These are phyloP conservation scores for Meleagris gallopavo DNA, from an alignment of 2,113 vertebrate genomes.

Conservation along the genomic window DNA sequence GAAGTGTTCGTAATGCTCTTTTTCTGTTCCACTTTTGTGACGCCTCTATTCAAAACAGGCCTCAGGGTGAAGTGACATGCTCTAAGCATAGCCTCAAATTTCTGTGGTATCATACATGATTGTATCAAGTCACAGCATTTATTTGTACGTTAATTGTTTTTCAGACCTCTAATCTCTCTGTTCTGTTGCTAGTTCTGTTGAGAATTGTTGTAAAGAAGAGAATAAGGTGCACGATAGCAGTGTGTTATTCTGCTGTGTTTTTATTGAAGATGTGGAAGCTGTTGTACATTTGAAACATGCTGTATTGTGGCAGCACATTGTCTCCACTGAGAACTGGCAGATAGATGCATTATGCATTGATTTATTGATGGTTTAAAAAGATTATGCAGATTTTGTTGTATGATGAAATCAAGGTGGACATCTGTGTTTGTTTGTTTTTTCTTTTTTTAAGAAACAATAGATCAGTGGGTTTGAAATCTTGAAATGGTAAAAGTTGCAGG, in stretches of 20 bases:
- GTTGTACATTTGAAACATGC: not conserved
- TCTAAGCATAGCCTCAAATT: not conserved
- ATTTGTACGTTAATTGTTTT: not conserved
- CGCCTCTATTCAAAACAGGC: not conserved
- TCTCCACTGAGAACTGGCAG: not conserved
- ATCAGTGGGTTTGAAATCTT: not conserved
- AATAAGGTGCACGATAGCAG: not conserved
- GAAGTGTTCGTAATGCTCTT: not conserved
- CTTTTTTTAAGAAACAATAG: not conserved
- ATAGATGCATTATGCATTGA: not conserved
- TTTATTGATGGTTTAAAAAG: not conserved
- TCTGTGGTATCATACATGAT: fast-evolving
- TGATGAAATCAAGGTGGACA: not conserved
- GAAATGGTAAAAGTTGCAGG: not conserved
- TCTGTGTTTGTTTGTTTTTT: not conserved
- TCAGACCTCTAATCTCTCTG: not conserved
- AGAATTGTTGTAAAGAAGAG: not conserved
- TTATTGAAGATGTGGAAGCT: not conserved
- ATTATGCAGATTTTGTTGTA: not conserved
- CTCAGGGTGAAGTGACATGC: not conserved
- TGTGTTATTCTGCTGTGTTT: not conserved
- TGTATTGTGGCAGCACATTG: not conserved
- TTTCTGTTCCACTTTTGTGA: not conserved
- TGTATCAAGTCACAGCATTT: not conserved
- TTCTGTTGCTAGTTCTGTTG: not conserved